phyloP scores from a whole-genome alignment of 2,797 vertebrate species.

The Sebastes minor region DNA sequence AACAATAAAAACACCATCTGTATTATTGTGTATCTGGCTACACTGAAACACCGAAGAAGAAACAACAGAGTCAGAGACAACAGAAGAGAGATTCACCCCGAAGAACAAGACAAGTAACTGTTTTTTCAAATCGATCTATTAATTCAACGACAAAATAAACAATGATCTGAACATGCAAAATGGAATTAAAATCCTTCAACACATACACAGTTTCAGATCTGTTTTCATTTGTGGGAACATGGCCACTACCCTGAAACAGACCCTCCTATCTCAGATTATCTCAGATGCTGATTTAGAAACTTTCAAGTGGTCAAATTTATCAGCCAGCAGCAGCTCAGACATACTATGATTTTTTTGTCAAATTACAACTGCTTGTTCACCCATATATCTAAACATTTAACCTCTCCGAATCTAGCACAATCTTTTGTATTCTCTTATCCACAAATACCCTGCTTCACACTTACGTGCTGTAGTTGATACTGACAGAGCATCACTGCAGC shows the following conservation, averaged over 20 bases:
- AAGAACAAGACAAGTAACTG: background rate
- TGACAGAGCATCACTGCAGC: too few relatives aligned
- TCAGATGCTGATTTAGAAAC: background rate
- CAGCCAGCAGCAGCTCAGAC: background rate
- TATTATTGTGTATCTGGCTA: background rate
- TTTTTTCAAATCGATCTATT: background rate
- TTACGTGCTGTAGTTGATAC: background rate
- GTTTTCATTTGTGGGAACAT: background rate
- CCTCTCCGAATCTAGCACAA: too few relatives aligned
- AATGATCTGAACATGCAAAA: background rate
- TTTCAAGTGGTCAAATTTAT: background rate
- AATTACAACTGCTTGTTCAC: background rate
- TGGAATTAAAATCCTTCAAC: background rate
- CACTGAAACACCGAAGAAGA: background rate
- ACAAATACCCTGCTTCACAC: background rate
- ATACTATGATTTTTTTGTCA: background rate
- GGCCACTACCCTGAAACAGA: background rate
- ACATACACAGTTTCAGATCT: background rate
- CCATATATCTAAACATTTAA: background rate
- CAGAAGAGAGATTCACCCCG: background rate
- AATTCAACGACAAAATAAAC: background rate
- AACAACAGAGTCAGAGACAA: background rate
- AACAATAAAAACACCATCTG: background rate
- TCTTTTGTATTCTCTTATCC: background rate
- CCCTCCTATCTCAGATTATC: background rate